Conservation (phyloP, 1,140 invertebrate species). For the Platyscapa corneri region DNA sequence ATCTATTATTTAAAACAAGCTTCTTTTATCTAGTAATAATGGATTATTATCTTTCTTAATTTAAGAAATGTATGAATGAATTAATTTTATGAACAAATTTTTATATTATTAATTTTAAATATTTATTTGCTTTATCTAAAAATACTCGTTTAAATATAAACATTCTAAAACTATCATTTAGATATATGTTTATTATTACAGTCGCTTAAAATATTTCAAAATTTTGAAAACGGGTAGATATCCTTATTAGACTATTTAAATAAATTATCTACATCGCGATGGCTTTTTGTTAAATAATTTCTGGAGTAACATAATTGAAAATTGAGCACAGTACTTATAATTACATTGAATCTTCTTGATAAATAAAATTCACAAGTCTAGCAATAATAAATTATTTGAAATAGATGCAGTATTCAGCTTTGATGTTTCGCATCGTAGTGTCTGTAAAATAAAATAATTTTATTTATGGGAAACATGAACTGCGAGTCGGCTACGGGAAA, state of each 20-base stretch:
- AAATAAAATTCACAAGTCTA: neutral
- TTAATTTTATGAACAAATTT: no score
- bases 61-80: no score
- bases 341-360: neutral
- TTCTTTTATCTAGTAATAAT: no score
- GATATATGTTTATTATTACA: no score
- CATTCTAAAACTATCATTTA: no score
- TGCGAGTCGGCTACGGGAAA: no score
- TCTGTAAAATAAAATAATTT: slow-evolving; percentile 1
- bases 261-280: neutral
- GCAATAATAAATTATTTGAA: slow-evolving; percentile 1
- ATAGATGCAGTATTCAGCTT: neutral
- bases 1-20: neutral
- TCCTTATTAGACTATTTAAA: neutral
- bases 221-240: neutral
- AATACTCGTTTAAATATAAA: no score
- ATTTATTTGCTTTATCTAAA: no score
- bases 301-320: neutral
- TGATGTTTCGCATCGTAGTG: neutral
- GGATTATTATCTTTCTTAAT: no score
- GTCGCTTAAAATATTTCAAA: neutral
- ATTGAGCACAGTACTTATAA: neutral
- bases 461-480: neutral
- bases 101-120: no score
- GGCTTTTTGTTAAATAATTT: neutral